Conservation (phyloP, 1,140 invertebrate genomes). For the Agrypnia vestita region DNA sequence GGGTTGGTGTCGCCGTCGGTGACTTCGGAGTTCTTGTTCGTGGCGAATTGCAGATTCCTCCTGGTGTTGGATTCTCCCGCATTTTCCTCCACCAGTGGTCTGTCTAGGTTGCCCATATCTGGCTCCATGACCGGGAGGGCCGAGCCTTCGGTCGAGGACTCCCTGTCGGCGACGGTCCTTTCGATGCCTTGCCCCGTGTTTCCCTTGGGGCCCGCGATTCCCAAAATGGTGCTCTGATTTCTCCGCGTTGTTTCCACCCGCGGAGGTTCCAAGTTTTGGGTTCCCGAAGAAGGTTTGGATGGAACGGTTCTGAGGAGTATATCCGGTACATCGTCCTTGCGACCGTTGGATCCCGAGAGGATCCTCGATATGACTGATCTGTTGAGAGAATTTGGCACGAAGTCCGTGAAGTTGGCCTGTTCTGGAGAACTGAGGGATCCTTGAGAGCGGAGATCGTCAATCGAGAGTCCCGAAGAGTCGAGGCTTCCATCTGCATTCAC, state of each 20-base stretch:
- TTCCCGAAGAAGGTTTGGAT: constrained; percentile 72
- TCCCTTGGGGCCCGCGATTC: constrained; percentile 67
- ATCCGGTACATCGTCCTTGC: constrained; percentile 85
- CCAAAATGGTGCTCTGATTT: constrained; percentile 67
- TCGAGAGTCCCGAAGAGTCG: constrained; percentile 67
- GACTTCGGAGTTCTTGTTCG: constrained; percentile 66
- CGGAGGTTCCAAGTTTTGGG: constrained; percentile 40
- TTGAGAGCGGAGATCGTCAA: constrained; percentile 62
- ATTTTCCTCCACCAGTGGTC: constrained; percentile 69
- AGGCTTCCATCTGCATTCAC: constrained; percentile 65
- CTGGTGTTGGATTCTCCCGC: constrained; percentile 71
- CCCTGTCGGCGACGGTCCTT: constrained; percentile 66
- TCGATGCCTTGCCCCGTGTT: constrained; percentile 66
- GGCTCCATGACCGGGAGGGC: constrained; percentile 70
- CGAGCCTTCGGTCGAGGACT: constrained; percentile 69
- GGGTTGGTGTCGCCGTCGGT: constrained; percentile 65
- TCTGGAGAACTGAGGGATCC: constrained; percentile 62
- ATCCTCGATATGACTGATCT: constrained; percentile 85
- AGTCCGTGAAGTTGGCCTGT: constrained; percentile 76
- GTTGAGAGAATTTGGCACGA: constrained; percentile 77
- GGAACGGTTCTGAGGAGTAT: constrained; percentile 80
- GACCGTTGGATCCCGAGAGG: constrained; percentile 84
- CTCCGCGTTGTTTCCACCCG: constrained; percentile 62
- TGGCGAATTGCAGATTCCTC: constrained; percentile 71
- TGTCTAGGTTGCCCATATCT: constrained; percentile 73